A percentile compares a stretch with the other conserved stretches of the same genome.
phyloP scores from a whole-genome alignment of 2,113 vertebrate genomes.

The Sturnira hondurensis region DNA sequence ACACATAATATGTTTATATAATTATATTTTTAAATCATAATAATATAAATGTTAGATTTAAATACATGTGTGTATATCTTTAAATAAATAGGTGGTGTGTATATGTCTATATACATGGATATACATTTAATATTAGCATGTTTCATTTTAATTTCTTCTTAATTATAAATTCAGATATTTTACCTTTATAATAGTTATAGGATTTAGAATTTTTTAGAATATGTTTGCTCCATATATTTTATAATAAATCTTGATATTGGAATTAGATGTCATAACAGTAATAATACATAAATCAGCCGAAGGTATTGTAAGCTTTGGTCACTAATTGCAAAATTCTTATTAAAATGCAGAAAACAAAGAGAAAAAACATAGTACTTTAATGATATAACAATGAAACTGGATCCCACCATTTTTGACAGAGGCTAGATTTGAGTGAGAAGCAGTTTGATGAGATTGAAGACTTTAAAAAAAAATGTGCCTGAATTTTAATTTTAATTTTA shows the following conservation, averaged over 20 bases:
- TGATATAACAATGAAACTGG: background rate
- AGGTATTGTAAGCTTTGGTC: background rate
- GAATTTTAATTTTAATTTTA: too few relatives aligned
- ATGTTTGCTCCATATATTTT: background rate
- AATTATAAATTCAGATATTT: background rate
- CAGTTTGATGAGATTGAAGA: background rate
- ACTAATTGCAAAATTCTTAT: background rate
- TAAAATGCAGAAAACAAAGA: background rate
- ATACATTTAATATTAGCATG: background rate
- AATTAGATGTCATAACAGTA: background rate
- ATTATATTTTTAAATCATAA: background rate
- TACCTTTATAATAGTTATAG: background rate
- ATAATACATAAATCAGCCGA: background rate
- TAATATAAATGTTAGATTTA: background rate
- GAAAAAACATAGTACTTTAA: accelerated
- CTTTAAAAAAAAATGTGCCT: background rate
- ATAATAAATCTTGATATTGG: background rate
- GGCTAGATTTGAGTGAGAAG: background rate
- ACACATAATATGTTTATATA: background rate
- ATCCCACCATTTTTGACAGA: background rate
- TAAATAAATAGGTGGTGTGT: background rate
- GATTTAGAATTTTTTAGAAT: background rate
- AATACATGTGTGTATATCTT: background rate
- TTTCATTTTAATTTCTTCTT: background rate
- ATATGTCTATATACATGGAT: background rate